phyloP scores from a whole-genome alignment of 1,140 invertebrate species.

The Triops cancriformis region DNA sequence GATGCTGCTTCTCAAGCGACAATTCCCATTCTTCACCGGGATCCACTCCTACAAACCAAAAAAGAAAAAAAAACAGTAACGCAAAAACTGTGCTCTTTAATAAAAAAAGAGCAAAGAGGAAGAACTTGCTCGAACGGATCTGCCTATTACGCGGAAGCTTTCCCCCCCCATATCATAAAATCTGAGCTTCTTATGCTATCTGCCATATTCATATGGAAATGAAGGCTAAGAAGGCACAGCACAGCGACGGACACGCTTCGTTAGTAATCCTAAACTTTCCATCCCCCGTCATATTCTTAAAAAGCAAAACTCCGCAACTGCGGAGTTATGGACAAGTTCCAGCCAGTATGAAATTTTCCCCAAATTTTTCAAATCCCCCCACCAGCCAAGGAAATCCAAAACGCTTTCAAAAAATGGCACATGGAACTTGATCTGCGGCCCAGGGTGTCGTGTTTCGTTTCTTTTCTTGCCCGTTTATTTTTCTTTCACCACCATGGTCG shows the following conservation, averaged over 20 bases:
- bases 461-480: not conserved
- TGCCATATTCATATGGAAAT: not conserved
- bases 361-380: not conserved
- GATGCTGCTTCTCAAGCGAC: slow-evolving; percentile 1
- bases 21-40: not conserved
- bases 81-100: not conserved
- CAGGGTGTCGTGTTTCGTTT: not conserved
- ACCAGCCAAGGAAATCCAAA: not conserved
- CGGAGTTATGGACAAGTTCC: not conserved
- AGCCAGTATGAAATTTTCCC: not conserved
- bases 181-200: not conserved
- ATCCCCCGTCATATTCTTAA: not conserved
- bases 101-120: not conserved
- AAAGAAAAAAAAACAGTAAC: not conserved
- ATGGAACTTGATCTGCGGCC: not conserved
- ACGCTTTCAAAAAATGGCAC: not conserved
- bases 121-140: not conserved
- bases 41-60: not conserved
- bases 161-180: not conserved
- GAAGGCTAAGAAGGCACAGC: not conserved
- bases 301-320: not conserved
- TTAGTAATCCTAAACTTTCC: slow-evolving; percentile 10
- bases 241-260: not conserved
- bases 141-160: not conserved
- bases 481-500: not conserved